Conservation (phyloP, 2,797 vertebrate genomes). For the Cyprinella venusta region DNA sequence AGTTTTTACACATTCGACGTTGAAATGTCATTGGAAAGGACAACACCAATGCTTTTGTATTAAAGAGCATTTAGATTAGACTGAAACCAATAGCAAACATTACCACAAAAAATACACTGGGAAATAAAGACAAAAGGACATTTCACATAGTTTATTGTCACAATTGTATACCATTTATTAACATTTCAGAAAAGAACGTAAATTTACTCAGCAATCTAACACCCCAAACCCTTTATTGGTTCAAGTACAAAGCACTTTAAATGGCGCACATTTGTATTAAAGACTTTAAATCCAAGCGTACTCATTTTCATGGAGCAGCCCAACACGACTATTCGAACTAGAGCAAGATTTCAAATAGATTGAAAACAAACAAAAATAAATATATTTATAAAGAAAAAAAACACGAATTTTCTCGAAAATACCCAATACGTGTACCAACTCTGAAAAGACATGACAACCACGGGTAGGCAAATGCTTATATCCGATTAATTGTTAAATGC, state of each 20-base stretch:
- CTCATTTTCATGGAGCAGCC: conserved; percentile 22
- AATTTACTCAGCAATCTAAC: conserved; percentile 63
- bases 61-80: conserved; percentile 7
- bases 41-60: conserved; percentile 20
- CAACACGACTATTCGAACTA: conserved; percentile 19
- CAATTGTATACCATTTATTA: conserved; percentile 91
- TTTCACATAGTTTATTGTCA: conserved; percentile 99
- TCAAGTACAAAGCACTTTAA: conserved; percentile 56
- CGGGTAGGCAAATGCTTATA: background rate
- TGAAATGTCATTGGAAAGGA: background rate
- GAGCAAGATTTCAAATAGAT: conserved; percentile 4
- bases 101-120: conserved; percentile 81
- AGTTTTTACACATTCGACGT: background rate
- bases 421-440: conserved; percentile 3
- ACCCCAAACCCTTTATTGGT: conserved; percentile 58
- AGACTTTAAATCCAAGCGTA: conserved; percentile 12
- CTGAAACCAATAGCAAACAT: conserved; percentile 44
- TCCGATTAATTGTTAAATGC: background rate
- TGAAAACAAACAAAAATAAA: conserved; percentile 12
- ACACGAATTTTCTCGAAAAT: background rate
- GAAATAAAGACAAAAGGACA: conserved; percentile 99
- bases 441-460: background rate
- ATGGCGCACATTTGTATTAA: conserved; percentile 41
- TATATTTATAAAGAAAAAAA: background rate
- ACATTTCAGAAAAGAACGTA: conserved; percentile 89